Evolutionary conservation across 2,113 vertebrate genomes (phyloP), one percentile per base, ranked within the genome.

Genomic region (Megaceryle maxima): DNA sequence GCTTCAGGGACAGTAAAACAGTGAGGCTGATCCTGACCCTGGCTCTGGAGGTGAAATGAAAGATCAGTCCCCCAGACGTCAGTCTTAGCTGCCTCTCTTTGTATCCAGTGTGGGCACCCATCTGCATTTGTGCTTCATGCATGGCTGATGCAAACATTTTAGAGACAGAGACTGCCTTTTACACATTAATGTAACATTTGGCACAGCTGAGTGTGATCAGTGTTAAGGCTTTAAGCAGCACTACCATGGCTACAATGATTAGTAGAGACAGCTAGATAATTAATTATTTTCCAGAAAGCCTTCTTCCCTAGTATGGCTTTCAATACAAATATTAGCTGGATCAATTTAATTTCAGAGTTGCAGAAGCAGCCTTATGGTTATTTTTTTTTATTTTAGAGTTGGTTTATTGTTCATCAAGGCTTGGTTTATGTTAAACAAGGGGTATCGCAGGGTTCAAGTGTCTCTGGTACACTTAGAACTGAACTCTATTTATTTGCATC

Each of bases 261-360:
- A 57, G 53, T 24, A 77, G 24, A 73, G 11, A 26, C 16, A 85
- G 53, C 21, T 50, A 93, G 44, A 75, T 69, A 93, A 85, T 72
- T 43, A 91, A 89, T 75, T 76, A 76, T 21, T 64, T 88, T 85
- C 35, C 53, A 93, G 67, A 80, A 95, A 83, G 66, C 10, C 43
- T 75, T 82, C 16, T 72, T 89, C 37, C 19, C 35, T 73, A 64
- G 11, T 51, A 73, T 39, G 70, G 28, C 1, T 2, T 83, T 85
- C 62, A 83, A 57, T 90, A 25, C n/a, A 69, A 83, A 18, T 43
- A 73, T 69, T 80, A 21, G 83, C 35, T 24, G n/a, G 43, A 76
- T 43, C 87, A 4, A 76, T 87, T 91, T 72, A 37, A 89, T 73
- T 89, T 57, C 67, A 87, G 25, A 83, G 43, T 50, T 56, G 20